Base-by-base conservation (phyloP, 2,113 vertebrate species). In the Alces alces region DNA sequence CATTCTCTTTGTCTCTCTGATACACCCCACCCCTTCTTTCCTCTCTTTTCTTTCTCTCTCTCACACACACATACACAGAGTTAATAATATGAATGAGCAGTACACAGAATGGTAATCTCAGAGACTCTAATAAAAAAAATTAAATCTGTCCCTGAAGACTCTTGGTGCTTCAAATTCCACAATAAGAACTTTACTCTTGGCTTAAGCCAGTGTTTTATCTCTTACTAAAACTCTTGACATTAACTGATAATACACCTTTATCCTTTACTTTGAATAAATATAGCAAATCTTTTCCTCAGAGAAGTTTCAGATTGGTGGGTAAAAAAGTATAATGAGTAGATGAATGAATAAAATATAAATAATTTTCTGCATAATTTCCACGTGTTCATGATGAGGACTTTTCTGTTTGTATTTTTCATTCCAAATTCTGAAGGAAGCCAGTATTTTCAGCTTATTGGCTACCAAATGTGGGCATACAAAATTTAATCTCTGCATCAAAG, bases 191-290 rank as follows among this genome's bases (percentile, higher is more conserved):
- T 96, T 55, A 89, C 5, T 91, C 33, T 58, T 66, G 13, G 52
- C 39, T 89, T 97, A 92, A 70, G 84, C 5, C 78, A 86, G 90
- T 58, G 47, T 27, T 82, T 86, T 57, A 30, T 47, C 16, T 7
- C 43, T 88, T 61, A 43, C n/a, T 95, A 86, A 94, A 96, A 76
- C 7, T 89, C 66, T 93, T 58, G 84, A n/a, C 28, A 45, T n/a
- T 70, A 95, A 70, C 54, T 89, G 61, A 58, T 89, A 92, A 70
- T 6, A 66, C 54, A 93, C 95, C 33, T 93, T 80, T 60, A 27
- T 57, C 86, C 16, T 96, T 94, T 80, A 88, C 28, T 84, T 84
- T 95, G 50, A 95, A 82, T 64, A 92, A 91, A 95, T 47, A 88
- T 3, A 95, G 80, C n/a, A 70, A 6, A 86, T n/a, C 13, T 50